Percentiles rank a stretch among this genome's conserved stretches.
These are phyloP conservation scores for Gymnoscelis rufifasciata DNA, from an alignment of 2,888 invertebrate genomes.

Conservation along the genomic window DNA sequence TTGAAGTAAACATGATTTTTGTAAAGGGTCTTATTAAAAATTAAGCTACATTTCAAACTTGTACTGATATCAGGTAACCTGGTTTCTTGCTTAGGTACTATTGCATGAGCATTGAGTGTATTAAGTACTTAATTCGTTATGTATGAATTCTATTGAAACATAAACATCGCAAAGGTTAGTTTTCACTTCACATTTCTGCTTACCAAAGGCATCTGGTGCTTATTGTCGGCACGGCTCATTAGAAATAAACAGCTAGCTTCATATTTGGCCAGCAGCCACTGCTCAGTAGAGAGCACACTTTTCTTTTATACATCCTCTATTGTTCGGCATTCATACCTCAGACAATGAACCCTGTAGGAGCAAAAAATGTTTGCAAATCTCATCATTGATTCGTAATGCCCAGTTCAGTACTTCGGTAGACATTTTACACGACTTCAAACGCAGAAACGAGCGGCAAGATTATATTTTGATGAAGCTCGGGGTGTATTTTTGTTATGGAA, in stretches of 20 bases:
- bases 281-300: conserved; percentile 13
- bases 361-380: conserved; percentile 23
- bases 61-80: no score
- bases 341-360: conserved; percentile 13
- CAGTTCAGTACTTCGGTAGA: conserved; percentile 5
- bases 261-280: conserved; percentile 15
- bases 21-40: no score
- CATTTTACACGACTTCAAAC: conserved; percentile 6
- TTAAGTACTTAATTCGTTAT: no score
- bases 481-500: not conserved
- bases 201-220: not conserved
- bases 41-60: no score
- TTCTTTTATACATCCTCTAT: conserved; percentile 15
- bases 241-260: conserved; percentile 16
- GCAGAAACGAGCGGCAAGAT: not conserved
- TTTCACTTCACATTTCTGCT: not conserved
- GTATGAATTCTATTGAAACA: no score
- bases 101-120: no score
- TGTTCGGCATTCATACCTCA: conserved; percentile 17
- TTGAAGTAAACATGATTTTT: no score
- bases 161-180: no score
- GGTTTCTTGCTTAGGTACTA: no score
- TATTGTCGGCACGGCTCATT: not conserved
- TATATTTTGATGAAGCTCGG: conserved; percentile 1
- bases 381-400: conserved; percentile 17